Conservation (phyloP, 1,140 invertebrate genomes). For the Frieseomelitta varia region DNA sequence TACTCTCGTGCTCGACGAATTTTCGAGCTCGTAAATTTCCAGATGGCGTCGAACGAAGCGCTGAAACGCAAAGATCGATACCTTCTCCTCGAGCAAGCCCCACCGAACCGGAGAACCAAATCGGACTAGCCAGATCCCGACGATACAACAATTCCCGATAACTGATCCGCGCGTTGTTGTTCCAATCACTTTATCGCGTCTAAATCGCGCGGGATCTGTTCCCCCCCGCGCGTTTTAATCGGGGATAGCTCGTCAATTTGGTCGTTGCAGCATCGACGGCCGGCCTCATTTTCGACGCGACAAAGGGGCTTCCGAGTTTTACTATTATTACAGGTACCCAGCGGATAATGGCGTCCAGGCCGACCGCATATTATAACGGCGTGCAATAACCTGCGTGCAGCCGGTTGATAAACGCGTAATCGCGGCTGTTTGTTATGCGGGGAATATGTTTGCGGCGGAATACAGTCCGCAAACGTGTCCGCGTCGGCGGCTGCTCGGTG, state of each 20-base stretch:
- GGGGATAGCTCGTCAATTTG: not conserved
- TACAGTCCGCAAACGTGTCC: not conserved
- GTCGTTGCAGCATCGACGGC: not conserved
- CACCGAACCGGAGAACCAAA: too few species aligned
- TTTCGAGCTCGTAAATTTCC: too few species aligned
- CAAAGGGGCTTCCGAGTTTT: slow-evolving; percentile 25
- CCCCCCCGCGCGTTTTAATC: not conserved
- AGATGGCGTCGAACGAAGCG: too few species aligned
- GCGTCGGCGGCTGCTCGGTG: not conserved
- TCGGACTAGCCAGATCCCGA: too few species aligned
- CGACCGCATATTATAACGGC: slow-evolving; percentile 34
- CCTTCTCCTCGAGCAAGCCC: too few species aligned
- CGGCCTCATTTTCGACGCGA: not conserved
- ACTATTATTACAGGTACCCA: slow-evolving; percentile 33
- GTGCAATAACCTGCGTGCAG: slow-evolving; percentile 39
- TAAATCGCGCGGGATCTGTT: not conserved
- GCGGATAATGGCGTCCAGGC: slow-evolving; percentile 32
- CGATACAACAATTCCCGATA: too few species aligned
- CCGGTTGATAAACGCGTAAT: slow-evolving; percentile 55
- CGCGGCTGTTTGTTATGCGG: slow-evolving; percentile 53
- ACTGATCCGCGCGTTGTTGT: not conserved
- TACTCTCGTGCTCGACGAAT: too few species aligned
- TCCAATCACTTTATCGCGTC: not conserved
- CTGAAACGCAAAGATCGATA: too few species aligned
- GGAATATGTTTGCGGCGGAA: not conserved